These are phyloP conservation scores for Cremastinae sp. DNA, from an alignment of 2,888 invertebrate genomes.

Conservation along the genomic window DNA sequence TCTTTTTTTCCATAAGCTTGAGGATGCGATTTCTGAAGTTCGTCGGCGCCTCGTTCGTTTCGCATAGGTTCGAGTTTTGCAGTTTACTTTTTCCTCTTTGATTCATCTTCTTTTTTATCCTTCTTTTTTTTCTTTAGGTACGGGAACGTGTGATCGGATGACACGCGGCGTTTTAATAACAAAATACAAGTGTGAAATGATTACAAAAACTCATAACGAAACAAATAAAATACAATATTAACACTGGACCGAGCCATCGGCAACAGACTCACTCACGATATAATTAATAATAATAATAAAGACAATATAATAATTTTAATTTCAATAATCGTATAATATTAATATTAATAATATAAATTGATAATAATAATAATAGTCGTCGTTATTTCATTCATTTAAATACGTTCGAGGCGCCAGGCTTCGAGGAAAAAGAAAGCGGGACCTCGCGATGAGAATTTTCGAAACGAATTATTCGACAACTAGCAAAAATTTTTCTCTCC, in stretches of 20 bases:
- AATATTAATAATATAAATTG: conserved; percentile 69
- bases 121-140: conserved; percentile 72
- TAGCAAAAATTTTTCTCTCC: conserved; percentile 61
- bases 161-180: conserved; percentile 79
- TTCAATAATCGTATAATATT: conserved; percentile 67
- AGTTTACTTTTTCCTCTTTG: conserved; percentile 57
- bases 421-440: conserved; percentile 52
- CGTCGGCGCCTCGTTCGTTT: conserved; percentile 37
- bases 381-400: conserved; percentile 70
- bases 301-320: conserved; percentile 61
- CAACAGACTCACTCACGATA: conserved; percentile 78
- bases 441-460: conserved; percentile 3
- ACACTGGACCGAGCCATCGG: conserved; percentile 79
- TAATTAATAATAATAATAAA: conserved; percentile 65
- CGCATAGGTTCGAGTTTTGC: conserved; percentile 39
- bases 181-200: conserved; percentile 66
- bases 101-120: conserved; percentile 61
- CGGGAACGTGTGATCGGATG: conserved; percentile 76
- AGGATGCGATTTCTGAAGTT: conserved; percentile 18
- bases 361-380: conserved; percentile 66
- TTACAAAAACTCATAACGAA: conserved; percentile 76
- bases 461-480: conserved; percentile 46
- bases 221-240: conserved; percentile 81
- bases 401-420: conserved; percentile 66
- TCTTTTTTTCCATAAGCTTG: not conserved